Conservation (phyloP, 2,888 invertebrate species). For the Axea sp. region DNA sequence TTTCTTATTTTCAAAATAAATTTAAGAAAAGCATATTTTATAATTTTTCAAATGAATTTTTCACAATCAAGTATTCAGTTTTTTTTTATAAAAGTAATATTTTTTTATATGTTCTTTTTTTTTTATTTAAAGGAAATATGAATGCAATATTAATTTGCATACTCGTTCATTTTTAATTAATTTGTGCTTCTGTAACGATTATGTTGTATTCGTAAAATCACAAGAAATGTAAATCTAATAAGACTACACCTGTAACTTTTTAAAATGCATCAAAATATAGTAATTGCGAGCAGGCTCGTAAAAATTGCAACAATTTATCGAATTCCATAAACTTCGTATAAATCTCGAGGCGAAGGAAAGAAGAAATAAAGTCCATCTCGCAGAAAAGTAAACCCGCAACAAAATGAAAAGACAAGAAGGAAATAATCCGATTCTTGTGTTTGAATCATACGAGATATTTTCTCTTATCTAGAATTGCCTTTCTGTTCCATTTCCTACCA, state of each 20-base stretch:
- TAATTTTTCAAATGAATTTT: too few species aligned
- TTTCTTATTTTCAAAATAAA: too few species aligned
- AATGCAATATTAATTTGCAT: too few species aligned
- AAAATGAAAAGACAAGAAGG: slow-evolving; percentile 53
- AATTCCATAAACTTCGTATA: slow-evolving; percentile 36
- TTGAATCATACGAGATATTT: slow-evolving; percentile 69
- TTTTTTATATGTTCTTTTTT: too few species aligned
- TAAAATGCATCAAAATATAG: slow-evolving; percentile 2
- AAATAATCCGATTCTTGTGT: slow-evolving; percentile 64
- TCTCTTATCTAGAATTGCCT: slow-evolving; percentile 72
- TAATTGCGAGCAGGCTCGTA: slow-evolving; percentile 9
- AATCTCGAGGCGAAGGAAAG: slow-evolving; percentile 6
- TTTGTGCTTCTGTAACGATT: slow-evolving; percentile 17
- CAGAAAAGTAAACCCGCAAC: slow-evolving; percentile 25
- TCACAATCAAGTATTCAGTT: too few species aligned
- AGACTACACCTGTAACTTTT: slow-evolving; percentile 1
- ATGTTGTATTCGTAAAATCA: too few species aligned
- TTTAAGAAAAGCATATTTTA: too few species aligned
- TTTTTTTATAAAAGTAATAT: too few species aligned
- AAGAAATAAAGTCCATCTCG: slow-evolving; percentile 25
- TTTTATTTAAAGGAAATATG: too few species aligned
- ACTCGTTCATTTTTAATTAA: too few species aligned
- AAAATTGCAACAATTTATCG: slow-evolving; percentile 30
- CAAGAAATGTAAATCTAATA: slow-evolving; percentile 11
- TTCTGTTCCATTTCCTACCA: slow-evolving; percentile 69